Evolutionary conservation across 2,113 vertebrate species (phyloP), one percentile per base, ranked within the genome.

Genomic region (Lamprotornis superbus): DNA sequence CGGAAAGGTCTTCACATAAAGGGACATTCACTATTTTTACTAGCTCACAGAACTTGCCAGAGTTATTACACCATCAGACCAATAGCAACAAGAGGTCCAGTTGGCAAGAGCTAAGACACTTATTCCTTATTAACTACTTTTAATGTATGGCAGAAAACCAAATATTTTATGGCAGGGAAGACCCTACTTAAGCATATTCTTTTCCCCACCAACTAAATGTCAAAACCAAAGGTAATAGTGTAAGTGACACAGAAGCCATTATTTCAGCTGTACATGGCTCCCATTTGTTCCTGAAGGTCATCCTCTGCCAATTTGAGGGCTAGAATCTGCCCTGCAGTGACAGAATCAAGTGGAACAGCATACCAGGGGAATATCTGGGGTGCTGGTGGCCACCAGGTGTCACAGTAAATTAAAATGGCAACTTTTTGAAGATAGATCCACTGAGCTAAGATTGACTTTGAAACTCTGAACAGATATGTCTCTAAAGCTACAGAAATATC

Each of bases 271-370:
- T n/a, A 35, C 2, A 10, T 7, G 33, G 35, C 61, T 67, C 37
- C 23, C 1, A 1, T 30, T 88, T 64, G 52, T 15, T 84, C 10
- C 31, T 6, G 5, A 4, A 56, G 24, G 25, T 16, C 40, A 82
- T 67, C n/a, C 67, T 80, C 46, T 19, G 8, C 25, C 30, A 53
- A 19, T 39, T 18, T 37, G 2, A 69, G 44, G 23, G 14, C 21
- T 37, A 42, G 24, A 75, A 42, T 33, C 22, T 63, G 31, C 65
- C 28, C 40, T 42, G 28, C 21, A 9, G 33, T 10, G 79, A 87
- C 20, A 16, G 37, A 80, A 73, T 0, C 0, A 33, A 82, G 28
- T 4, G 60, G 65, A 65, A 57, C 3, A 20, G 50, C 9, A 19
- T 3, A 49, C 21, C 12, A 67, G 7, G 13, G 56, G 47, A 75